phyloP scores from a whole-genome alignment of 2,113 vertebrate genomes.

The Megatriorchis doriae region DNA sequence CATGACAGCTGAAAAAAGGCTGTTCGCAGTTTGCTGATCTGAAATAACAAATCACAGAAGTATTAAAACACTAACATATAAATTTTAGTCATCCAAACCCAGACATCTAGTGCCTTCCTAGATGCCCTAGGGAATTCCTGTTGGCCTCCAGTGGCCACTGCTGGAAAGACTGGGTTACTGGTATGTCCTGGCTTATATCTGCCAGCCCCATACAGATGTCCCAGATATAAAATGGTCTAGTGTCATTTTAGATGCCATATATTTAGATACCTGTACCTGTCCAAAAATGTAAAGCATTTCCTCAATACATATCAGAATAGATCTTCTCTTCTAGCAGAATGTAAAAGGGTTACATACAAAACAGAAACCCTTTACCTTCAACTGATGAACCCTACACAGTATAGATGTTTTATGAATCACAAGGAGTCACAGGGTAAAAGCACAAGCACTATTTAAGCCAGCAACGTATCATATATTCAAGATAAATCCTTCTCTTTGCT shows the following conservation, averaged over 20 bases:
- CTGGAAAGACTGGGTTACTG: not conserved
- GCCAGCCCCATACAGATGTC: not conserved
- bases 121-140: not conserved
- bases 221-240: not conserved
- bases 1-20: not conserved
- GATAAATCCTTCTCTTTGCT: not conserved
- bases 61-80: not conserved
- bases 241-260: not conserved
- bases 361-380: not conserved
- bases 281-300: not conserved
- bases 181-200: not conserved
- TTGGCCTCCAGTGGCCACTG: not conserved
- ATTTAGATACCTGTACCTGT: not conserved
- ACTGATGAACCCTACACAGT: not conserved
- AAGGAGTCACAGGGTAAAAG: not conserved
- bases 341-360: conserved; percentile 12
- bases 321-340: not conserved
- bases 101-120: not conserved
- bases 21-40: not conserved
- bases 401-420: not conserved
- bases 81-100: not conserved
- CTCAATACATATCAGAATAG: not conserved
- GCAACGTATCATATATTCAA: conserved; percentile 28
- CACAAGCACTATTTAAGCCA: conserved; percentile 44
- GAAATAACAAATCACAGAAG: not conserved